Evolutionary conservation across 2,888 invertebrate genomes (phyloP).

Genomic region (Patella caerulea): DNA sequence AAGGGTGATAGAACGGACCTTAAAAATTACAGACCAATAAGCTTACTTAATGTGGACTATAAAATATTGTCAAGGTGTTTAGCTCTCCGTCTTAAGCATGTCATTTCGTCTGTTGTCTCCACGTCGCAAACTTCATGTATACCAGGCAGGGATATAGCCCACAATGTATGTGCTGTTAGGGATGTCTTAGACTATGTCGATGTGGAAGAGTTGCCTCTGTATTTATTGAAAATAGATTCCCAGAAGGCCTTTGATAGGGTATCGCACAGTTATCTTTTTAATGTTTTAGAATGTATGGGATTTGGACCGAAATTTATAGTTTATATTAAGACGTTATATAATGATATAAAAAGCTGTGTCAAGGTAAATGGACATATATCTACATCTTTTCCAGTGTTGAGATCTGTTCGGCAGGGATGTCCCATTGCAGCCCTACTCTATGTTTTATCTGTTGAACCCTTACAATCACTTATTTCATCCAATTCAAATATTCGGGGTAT

Average conservation of each 20-base stretch:
- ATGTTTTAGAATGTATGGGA: too few species aligned
- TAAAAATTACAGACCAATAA: conserved; percentile 45
- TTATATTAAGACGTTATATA: conserved; percentile 44
- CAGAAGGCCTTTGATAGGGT: too few species aligned
- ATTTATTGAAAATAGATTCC: conserved; percentile 43
- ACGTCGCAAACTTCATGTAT: conserved; percentile 43
- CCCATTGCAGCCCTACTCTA: not conserved
- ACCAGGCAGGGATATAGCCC: conserved; percentile 42
- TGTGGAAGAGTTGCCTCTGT: conserved; percentile 34
- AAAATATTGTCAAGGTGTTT: conserved; percentile 43
- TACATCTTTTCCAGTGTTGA: conserved; percentile 17
- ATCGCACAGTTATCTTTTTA: too few species aligned
- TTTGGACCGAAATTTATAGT: conserved; percentile 39
- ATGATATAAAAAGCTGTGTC: conserved; percentile 37
- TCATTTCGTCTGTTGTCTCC: conserved; percentile 35
- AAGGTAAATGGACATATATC: conserved; percentile 41
- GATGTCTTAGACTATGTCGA: conserved; percentile 41
- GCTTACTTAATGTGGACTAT: conserved; percentile 40
- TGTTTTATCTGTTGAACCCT: not conserved
- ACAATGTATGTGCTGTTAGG: conserved; percentile 41
- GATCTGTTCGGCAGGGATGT: not conserved
- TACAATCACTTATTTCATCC: not conserved
- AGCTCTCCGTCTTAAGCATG: conserved; percentile 32
- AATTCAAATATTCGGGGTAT: not conserved
- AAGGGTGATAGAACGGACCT: conserved; percentile 25